phyloP scores from a whole-genome alignment of 2,888 invertebrate genomes.

The Drosophila dives region DNA sequence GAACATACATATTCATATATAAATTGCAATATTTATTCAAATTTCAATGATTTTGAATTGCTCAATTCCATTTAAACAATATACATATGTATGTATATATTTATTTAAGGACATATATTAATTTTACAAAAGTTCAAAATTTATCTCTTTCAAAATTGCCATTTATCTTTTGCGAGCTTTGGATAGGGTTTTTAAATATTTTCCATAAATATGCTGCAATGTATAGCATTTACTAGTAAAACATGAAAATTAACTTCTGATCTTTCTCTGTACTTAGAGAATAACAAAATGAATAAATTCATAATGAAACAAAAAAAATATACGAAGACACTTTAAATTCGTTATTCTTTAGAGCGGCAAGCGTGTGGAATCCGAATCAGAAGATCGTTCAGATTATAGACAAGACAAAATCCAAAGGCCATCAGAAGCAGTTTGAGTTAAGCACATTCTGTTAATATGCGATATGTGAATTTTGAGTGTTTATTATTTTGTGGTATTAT shows the following conservation, averaged over 20 bases:
- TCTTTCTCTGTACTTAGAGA: background rate
- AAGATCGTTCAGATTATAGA: slow-evolving; percentile 31
- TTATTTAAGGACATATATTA: slow-evolving; percentile 9
- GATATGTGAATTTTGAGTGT: slow-evolving; percentile 56
- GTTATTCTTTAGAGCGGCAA: slow-evolving; percentile 13
- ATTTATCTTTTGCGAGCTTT: background rate
- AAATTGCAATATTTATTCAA: slow-evolving; percentile 16
- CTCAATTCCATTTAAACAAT: slow-evolving; percentile 53
- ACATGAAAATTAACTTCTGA: background rate
- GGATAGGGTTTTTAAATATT: background rate
- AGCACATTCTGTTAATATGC: slow-evolving; percentile 48
- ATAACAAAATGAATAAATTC: background rate
- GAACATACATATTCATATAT: slow-evolving; percentile 22
- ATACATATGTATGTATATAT: slow-evolving; percentile 11
- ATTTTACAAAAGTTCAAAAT: slow-evolving; percentile 11
- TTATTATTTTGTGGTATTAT: slow-evolving; percentile 7
- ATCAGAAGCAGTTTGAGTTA: slow-evolving; percentile 33
- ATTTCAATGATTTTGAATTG: slow-evolving; percentile 19
- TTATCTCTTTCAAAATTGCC: slow-evolving; percentile 3
- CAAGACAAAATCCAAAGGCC: slow-evolving; percentile 21
- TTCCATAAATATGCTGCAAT: background rate
- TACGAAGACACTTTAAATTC: slow-evolving; percentile 26
- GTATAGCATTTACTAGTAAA: background rate
- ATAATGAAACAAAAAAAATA: background rate
- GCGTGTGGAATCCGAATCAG: slow-evolving; percentile 31